A percentile compares a stretch with the other conserved stretches of the same genome.
Conservation (phyloP, 2,113 vertebrate species). For the Agelaius phoeniceus region DNA sequence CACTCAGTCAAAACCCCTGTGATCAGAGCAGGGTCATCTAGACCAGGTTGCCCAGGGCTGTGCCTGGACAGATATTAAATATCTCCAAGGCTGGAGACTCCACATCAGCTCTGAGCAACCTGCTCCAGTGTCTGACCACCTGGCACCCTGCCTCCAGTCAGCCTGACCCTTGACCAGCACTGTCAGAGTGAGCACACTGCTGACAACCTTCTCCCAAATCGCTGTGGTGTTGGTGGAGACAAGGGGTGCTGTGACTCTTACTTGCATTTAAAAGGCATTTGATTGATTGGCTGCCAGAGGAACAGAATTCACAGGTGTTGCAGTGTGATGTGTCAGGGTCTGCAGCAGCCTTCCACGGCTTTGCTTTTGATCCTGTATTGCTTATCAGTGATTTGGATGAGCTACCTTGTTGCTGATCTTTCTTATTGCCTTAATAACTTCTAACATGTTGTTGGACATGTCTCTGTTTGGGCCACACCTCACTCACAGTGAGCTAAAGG, state of each 20-base stretch:
- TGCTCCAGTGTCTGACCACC: not conserved
- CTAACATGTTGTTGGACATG: not conserved
- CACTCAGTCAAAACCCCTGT: not conserved
- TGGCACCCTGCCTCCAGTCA: too few species aligned
- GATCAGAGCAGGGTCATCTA: not conserved
- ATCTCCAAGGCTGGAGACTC: not conserved
- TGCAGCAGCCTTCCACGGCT: accelerated
- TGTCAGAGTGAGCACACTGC: not conserved
- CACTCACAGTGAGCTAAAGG: not conserved
- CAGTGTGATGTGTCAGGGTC: too few species aligned
- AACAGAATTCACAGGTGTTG: not conserved
- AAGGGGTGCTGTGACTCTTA: not conserved
- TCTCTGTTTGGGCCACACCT: not conserved
- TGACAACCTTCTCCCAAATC: not conserved
- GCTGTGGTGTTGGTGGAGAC: not conserved
- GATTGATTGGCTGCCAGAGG: not conserved
- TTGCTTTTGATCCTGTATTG: not conserved
- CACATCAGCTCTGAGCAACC: not conserved
- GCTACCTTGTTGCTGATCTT: not conserved
- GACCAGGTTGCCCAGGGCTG: not conserved
- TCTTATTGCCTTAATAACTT: not conserved
- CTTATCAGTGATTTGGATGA: not conserved
- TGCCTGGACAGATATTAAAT: not conserved
- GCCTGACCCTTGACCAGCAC: accelerated
- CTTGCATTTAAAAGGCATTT: not conserved